A percentile compares a stretch with the other conserved stretches of the same genome.
These are phyloP conservation scores for Drosophila lacteicornis DNA, from an alignment of 1,140 invertebrate species.

Conservation along the genomic window DNA sequence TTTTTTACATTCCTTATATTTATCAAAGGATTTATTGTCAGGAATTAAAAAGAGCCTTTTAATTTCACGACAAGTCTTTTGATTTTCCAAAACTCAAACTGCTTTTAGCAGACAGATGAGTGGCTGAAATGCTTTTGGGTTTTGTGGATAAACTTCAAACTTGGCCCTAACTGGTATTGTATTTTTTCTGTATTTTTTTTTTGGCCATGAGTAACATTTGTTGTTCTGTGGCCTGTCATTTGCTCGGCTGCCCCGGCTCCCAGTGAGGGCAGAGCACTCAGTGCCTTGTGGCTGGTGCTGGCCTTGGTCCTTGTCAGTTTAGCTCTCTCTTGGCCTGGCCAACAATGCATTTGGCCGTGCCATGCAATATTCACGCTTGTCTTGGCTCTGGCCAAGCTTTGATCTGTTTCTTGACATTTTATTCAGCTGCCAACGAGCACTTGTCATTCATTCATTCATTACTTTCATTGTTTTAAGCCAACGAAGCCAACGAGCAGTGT, in stretches of 20 bases:
- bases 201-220: slow-evolving; percentile 66
- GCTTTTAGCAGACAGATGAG: not conserved
- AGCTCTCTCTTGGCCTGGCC: slow-evolving; percentile 21
- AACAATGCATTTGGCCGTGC: slow-evolving; percentile 69
- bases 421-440: slow-evolving; percentile 59
- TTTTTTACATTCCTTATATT: not conserved
- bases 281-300: slow-evolving; percentile 48
- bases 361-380: slow-evolving; percentile 78
- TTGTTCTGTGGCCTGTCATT: slow-evolving; percentile 69
- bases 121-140: slow-evolving; percentile 16
- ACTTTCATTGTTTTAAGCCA: slow-evolving; percentile 58
- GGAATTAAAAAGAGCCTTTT: slow-evolving; percentile 7
- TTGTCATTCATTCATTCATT: slow-evolving; percentile 70
- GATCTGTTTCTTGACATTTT: slow-evolving; percentile 75
- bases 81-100: not conserved
- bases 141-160: slow-evolving; percentile 43
- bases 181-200: slow-evolving; percentile 33
- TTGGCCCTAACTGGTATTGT: slow-evolving; percentile 45
- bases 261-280: slow-evolving; percentile 43
- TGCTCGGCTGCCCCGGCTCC: slow-evolving; percentile 45
- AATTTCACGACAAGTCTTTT: slow-evolving; percentile 6
- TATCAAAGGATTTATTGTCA: not conserved
- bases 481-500: slow-evolving; percentile 45
- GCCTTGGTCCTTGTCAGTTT: slow-evolving; percentile 53
- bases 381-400: slow-evolving; percentile 62